A percentile compares a stretch with the other conserved stretches of the same genome.
These are phyloP conservation scores for Drosophila phalerata DNA, from an alignment of 2,888 invertebrate genomes.

Conservation along the genomic window DNA sequence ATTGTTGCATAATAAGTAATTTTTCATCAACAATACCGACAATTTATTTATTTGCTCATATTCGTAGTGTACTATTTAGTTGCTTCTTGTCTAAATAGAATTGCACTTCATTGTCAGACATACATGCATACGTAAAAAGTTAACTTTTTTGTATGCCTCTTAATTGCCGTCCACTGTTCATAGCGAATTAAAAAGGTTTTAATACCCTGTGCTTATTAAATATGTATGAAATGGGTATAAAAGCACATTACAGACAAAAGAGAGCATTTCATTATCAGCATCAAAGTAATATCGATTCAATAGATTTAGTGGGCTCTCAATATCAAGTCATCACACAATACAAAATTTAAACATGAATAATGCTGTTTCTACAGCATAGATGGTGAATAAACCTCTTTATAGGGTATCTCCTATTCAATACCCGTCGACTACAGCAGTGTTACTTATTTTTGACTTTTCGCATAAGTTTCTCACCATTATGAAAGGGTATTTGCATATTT, in stretches of 20 bases:
- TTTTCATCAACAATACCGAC: constrained; percentile 28
- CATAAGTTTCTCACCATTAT: constrained; percentile 31
- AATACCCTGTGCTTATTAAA: not conserved
- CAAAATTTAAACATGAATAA: no score
- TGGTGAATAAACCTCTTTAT: not conserved
- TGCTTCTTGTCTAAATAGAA: constrained; percentile 48
- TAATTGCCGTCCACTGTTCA: constrained; percentile 54
- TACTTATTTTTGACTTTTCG: constrained; percentile 13
- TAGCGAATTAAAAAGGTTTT: constrained; percentile 22
- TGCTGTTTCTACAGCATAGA: no score
- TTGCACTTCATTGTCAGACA: constrained; percentile 35
- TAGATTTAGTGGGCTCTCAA: no score
- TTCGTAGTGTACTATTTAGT: not conserved
- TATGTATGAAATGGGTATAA: not conserved
- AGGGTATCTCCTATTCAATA: not conserved
- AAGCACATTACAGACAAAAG: no score
- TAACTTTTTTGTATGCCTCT: constrained; percentile 35
- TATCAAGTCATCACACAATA: no score
- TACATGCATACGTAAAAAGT: constrained; percentile 7
- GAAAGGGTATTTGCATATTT: constrained; percentile 16
- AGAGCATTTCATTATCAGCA: no score
- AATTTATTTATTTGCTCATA: constrained; percentile 20
- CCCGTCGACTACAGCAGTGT: not conserved
- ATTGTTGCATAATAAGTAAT: constrained; percentile 60
- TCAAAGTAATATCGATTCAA: no score